phyloP scores from a whole-genome alignment of 2,888 invertebrate species.

The Cryptus viduatorius region DNA sequence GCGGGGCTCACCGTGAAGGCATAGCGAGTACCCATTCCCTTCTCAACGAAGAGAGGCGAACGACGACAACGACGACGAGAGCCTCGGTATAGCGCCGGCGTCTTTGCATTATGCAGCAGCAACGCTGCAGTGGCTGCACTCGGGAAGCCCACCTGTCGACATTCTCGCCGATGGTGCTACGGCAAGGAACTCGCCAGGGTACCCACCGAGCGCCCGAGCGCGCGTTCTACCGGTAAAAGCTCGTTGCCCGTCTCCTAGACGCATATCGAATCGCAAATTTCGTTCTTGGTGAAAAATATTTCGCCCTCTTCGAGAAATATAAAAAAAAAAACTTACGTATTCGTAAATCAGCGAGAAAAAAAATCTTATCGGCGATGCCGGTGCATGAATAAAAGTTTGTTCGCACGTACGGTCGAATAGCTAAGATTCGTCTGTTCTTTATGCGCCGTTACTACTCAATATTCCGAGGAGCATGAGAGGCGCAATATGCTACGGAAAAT shows the following conservation, averaged over 20 bases:
- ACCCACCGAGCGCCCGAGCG: constrained; percentile 14
- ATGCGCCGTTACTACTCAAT: constrained; percentile 51
- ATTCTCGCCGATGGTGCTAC: constrained; percentile 61
- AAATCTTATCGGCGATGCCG: constrained; percentile 55
- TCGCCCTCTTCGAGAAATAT: constrained; percentile 42
- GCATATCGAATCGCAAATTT: constrained; percentile 69
- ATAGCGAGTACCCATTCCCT: constrained; percentile 41
- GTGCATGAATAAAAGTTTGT: constrained; percentile 63
- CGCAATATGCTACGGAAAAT: constrained; percentile 3
- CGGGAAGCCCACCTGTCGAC: constrained; percentile 69
- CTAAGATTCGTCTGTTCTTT: constrained; percentile 52
- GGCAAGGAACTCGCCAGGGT: constrained; percentile 8
- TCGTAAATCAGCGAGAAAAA: constrained; percentile 1
- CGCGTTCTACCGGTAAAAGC: constrained; percentile 66
- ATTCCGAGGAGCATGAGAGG: constrained; percentile 1
- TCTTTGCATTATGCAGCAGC: constrained; percentile 71
- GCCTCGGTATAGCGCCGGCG: constrained; percentile 55
- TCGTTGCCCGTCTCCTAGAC: constrained; percentile 46
- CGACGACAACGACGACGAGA: constrained; percentile 43
- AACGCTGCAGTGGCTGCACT: constrained; percentile 54
- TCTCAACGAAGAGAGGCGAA: constrained; percentile 36
- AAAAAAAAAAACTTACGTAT: constrained; percentile 56
- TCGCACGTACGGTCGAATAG: constrained; percentile 10
- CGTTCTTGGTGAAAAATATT: constrained; percentile 62
- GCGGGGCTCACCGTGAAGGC: constrained; percentile 40